phyloP scores from a whole-genome alignment of 2,113 vertebrate species.

The Macroglossus sobrinus region DNA sequence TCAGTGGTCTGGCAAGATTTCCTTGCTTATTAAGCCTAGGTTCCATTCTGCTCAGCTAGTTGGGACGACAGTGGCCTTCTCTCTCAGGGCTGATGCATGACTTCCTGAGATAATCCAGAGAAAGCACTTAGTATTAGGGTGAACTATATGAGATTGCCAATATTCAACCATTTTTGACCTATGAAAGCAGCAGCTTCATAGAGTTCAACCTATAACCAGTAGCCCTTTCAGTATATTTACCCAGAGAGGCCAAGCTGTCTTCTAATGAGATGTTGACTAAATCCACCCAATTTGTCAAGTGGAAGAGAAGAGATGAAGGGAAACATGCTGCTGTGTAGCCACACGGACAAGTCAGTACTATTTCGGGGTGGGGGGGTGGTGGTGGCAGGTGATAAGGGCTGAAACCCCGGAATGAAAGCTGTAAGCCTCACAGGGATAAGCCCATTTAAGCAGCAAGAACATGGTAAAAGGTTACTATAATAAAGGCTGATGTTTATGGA shows the following conservation, averaged over 20 bases:
- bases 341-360: rapidly evolving
- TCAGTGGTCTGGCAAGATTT: not conserved
- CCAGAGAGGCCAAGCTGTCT: not conserved
- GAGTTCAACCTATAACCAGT: not conserved
- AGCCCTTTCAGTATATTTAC: not conserved
- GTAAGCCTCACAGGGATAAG: not conserved
- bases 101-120: not conserved
- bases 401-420: not conserved
- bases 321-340: rapidly evolving
- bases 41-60: not conserved
- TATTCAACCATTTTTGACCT: not conserved
- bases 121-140: not conserved
- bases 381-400: not conserved
- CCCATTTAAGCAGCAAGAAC: not conserved
- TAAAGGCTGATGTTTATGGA: not conserved
- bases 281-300: not conserved
- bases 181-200: not conserved
- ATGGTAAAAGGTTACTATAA: not conserved
- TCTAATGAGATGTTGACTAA: not conserved
- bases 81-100: not conserved
- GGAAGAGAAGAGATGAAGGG: not conserved
- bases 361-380: not conserved
- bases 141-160: not conserved
- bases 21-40: not conserved
- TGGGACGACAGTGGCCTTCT: not conserved